Evolutionary conservation across 2,797 vertebrate genomes (phyloP).

Genomic region (Acanthiza pusilla): DNA sequence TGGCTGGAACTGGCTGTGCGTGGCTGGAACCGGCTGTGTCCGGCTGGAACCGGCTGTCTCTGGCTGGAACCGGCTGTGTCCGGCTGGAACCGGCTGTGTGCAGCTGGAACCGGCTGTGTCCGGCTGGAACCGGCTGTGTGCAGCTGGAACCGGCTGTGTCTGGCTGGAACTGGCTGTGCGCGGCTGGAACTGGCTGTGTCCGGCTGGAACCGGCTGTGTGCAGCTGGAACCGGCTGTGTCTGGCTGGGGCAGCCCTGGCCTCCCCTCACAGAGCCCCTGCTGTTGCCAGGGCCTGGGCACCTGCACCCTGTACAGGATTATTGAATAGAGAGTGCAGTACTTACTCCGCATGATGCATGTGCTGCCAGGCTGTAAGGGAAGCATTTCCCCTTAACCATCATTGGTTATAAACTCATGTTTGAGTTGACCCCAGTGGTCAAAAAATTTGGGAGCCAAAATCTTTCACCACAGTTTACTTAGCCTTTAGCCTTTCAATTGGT

Average conservation of each 20-base stretch:
- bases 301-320: accelerated
- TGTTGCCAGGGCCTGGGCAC: accelerated
- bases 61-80: no score
- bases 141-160: accelerated
- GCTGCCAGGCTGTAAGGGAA: neutral
- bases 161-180: accelerated
- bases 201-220: accelerated
- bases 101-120: no score
- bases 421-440: neutral
- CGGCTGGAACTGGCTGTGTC: no score
- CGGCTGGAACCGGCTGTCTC: no score
- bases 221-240: accelerated
- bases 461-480: neutral
- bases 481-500: neutral
- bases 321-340: accelerated
- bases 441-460: neutral
- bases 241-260: accelerated
- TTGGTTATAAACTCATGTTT: no score
- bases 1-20: no score
- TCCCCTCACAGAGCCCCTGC: accelerated
- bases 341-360: accelerated
- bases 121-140: accelerated
- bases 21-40: no score
- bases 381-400: neutral
- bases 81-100: no score